phyloP scores from a whole-genome alignment of 2,797 vertebrate genomes.

The Semaprochilodus insignis region DNA sequence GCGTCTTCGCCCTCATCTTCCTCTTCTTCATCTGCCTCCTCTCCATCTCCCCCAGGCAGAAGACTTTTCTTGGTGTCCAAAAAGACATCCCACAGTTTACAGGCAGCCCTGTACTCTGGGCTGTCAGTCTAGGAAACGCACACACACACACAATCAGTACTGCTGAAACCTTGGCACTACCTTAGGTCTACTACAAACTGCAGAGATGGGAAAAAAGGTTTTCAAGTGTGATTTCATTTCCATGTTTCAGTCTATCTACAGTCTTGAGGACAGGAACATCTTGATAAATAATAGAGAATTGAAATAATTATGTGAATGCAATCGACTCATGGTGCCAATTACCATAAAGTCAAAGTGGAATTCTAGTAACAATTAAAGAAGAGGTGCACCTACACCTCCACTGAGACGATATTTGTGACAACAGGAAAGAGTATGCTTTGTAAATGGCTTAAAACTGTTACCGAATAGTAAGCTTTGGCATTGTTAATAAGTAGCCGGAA shows the following conservation, averaged over 20 bases:
- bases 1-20: constrained; percentile 90
- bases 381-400: not conserved
- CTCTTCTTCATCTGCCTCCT: constrained; percentile 86
- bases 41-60: constrained; percentile 90
- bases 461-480: constrained; percentile 96
- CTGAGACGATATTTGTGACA: not conserved
- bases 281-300: not conserved
- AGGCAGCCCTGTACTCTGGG: constrained; percentile 92
- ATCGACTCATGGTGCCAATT: not conserved
- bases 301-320: not conserved
- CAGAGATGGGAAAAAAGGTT: not conserved
- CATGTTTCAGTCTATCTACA: not conserved
- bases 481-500: constrained; percentile 97
- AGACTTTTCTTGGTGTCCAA: constrained; percentile 93
- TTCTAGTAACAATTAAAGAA: not conserved
- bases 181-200: not conserved
- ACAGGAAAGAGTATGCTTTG: not conserved
- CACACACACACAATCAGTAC: not conserved
- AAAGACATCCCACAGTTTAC: constrained; percentile 93
- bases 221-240: not conserved
- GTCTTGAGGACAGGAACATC: not conserved
- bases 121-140: constrained; percentile 81
- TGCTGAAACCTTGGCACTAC: not conserved
- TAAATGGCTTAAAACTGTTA: constrained; percentile 60
- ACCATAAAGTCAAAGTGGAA: not conserved